Evolutionary conservation across 1,140 invertebrate genomes (phyloP).

Genomic region (Solenopsis fugax): DNA sequence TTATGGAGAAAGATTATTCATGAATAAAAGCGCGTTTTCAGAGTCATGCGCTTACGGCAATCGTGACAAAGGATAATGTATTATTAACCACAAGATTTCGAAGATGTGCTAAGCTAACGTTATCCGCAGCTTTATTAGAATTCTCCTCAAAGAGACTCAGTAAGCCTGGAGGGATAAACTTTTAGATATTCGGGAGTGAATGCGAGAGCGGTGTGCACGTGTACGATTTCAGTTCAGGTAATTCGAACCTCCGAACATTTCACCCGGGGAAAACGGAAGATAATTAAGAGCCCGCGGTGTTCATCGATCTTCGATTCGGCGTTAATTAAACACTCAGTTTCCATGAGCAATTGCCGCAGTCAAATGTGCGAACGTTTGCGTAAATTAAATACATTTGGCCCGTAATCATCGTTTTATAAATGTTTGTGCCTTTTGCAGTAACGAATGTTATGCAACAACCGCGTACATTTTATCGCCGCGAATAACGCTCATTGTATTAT

Average conservation of each 20-base stretch:
- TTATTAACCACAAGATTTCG: slow-evolving; percentile 18
- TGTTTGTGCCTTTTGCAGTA: neutral
- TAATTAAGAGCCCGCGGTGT: slow-evolving; percentile 27
- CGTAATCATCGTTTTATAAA: neutral
- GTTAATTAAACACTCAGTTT: slow-evolving; percentile 15
- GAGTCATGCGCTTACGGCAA: neutral
- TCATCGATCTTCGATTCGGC: slow-evolving; percentile 31
- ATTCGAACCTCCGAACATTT: neutral
- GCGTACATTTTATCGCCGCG: neutral
- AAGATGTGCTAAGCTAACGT: slow-evolving; percentile 25
- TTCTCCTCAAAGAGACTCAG: slow-evolving; percentile 19
- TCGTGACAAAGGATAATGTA: neutral
- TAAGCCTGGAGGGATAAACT: neutral
- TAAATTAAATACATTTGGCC: slow-evolving; percentile 11
- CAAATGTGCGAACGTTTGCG: neutral
- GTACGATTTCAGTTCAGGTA: slow-evolving; percentile 22
- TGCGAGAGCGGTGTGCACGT: neutral
- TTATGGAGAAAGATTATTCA: neutral
- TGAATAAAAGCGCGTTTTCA: neutral
- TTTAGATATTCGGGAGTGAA: slow-evolving; percentile 29
- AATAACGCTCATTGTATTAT: slow-evolving; percentile 6
- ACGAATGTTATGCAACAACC: neutral
- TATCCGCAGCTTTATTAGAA: slow-evolving; percentile 33
- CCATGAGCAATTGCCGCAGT: neutral
- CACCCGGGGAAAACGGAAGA: neutral